phyloP scores from a whole-genome alignment of 2,797 vertebrate species.

The Dicrostonyx torquatus region DNA sequence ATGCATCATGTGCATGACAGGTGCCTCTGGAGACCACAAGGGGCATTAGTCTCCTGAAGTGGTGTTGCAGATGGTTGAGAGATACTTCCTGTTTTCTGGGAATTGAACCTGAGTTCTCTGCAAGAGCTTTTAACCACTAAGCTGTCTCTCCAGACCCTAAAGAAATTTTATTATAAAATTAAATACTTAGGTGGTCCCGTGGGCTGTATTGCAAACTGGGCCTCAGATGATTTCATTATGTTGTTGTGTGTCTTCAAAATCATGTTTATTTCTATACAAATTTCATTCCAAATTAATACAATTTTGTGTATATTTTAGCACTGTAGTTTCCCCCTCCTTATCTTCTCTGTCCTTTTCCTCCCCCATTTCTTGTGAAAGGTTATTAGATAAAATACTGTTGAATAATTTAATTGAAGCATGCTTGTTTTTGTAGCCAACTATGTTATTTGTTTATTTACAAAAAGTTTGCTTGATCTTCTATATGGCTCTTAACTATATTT shows the following conservation, averaged over 20 bases:
- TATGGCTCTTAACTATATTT: constrained; percentile 9
- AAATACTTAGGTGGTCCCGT: neutral
- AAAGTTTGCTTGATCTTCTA: neutral
- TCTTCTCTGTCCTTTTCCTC: neutral
- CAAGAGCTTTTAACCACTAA: neutral
- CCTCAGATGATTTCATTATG: neutral
- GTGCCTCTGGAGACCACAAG: neutral
- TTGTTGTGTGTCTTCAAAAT: neutral
- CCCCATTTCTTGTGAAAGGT: neutral
- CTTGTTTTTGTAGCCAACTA: neutral
- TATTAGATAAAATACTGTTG: constrained; percentile 1
- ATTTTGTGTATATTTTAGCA: neutral
- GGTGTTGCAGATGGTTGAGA: neutral
- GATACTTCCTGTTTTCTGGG: neutral
- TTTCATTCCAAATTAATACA: neutral
- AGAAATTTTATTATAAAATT: constrained; percentile 12
- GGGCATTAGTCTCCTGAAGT: neutral
- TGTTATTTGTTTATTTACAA: neutral
- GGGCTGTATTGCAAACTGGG: neutral
- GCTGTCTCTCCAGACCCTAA: neutral
- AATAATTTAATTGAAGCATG: neutral
- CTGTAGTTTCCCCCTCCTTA: neutral
- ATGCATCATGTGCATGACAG: too few species aligned
- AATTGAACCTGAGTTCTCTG: neutral
- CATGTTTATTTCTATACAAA: neutral